A percentile compares a stretch with the other conserved stretches of the same genome.
phyloP scores from a whole-genome alignment of 2,888 invertebrate species.

The Agrotis puta region DNA sequence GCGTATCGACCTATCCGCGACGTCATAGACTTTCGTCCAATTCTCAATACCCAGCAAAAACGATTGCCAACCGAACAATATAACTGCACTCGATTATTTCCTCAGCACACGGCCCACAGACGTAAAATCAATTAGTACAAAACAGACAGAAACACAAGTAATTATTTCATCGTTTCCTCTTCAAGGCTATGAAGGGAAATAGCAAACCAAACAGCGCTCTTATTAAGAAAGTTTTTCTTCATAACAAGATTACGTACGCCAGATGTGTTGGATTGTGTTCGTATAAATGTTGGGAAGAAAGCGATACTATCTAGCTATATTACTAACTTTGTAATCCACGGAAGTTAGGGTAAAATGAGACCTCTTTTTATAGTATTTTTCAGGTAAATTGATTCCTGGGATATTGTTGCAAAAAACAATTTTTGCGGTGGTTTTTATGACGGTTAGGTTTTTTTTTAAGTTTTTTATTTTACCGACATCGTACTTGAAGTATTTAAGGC shows the following conservation, averaged over 20 bases:
- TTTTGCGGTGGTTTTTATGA: too few relatives aligned
- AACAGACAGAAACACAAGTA: constrained; percentile 63
- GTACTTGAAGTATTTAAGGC: too few relatives aligned
- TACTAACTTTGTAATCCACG: constrained; percentile 45
- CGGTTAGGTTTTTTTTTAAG: too few relatives aligned
- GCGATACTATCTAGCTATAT: constrained; percentile 58
- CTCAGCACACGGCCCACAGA: constrained; percentile 18
- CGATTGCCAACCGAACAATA: neutral
- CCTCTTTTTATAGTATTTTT: neutral
- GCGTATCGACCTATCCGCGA: too few relatives aligned
- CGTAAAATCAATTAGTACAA: constrained; percentile 50
- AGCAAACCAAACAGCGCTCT: constrained; percentile 84
- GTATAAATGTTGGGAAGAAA: constrained; percentile 77
- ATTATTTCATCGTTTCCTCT: constrained; percentile 78
- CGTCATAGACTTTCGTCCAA: too few relatives aligned
- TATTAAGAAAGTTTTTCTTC: constrained; percentile 90
- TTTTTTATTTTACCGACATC: too few relatives aligned
- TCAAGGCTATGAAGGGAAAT: constrained; percentile 73
- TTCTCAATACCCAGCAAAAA: neutral
- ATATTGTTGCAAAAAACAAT: neutral
- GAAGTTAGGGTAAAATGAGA: constrained; percentile 15
- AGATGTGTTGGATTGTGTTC: constrained; percentile 86
- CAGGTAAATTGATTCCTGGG: neutral
- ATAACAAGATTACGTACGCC: constrained; percentile 89
- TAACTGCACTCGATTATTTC: constrained; percentile 32